These are phyloP conservation scores for Dipodomys ordii DNA, from an alignment of 2,113 vertebrate species.

Conservation along the genomic window DNA sequence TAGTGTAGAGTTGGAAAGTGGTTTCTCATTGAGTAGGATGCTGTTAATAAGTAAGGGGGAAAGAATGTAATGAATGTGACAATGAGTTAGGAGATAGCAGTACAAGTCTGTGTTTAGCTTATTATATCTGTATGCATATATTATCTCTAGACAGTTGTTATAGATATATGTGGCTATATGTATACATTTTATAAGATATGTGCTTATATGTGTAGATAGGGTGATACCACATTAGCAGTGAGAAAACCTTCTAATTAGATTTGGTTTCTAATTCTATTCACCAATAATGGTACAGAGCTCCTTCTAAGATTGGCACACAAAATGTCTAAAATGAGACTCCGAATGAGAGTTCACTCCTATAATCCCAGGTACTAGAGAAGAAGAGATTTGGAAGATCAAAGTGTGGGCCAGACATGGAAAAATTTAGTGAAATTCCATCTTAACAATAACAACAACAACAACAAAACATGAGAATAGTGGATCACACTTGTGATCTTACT, in stretches of 20 bases:
- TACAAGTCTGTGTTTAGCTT: not conserved
- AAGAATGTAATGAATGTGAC: not conserved
- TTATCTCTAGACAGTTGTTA: too few relatives aligned
- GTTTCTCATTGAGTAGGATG: not conserved
- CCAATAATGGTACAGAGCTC: not conserved
- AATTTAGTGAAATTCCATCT: too few relatives aligned
- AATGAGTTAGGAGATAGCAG: not conserved
- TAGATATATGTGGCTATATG: not conserved
- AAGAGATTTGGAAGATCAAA: too few relatives aligned
- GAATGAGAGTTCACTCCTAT: too few relatives aligned
- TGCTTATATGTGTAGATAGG: not conserved
- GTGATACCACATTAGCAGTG: not conserved
- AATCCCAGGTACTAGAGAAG: too few relatives aligned
- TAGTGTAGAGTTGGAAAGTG: not conserved
- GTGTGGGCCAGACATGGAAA: too few relatives aligned
- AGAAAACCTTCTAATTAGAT: not conserved
- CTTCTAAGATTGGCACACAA: not conserved
- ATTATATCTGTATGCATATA: not conserved
- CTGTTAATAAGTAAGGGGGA: not conserved
- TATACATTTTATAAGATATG: not conserved
- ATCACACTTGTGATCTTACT: too few relatives aligned
- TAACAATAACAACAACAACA: too few relatives aligned
- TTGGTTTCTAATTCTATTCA: not conserved
- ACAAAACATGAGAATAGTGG: too few relatives aligned
- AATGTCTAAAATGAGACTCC: not conserved